Conservation (phyloP, 2,888 invertebrate genomes). For the Agrochola circellaris region DNA sequence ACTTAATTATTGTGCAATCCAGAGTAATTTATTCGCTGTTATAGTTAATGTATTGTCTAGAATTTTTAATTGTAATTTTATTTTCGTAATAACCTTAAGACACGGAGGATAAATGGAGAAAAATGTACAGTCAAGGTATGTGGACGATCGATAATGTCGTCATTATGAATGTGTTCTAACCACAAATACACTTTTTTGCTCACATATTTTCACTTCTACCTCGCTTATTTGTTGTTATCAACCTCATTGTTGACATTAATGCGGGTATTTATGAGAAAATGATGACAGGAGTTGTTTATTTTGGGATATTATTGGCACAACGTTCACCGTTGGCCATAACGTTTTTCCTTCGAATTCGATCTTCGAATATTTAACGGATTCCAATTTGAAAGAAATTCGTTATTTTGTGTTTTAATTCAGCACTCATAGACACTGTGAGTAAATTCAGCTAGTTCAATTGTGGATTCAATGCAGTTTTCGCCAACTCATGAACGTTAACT, state of each 20-base stretch:
- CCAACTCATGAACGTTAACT: constrained; percentile 19
- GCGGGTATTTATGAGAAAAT: constrained; percentile 45
- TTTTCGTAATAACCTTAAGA: constrained; percentile 51
- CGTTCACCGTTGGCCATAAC: constrained; percentile 83
- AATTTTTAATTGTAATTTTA: constrained; percentile 70
- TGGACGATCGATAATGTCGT: constrained; percentile 88
- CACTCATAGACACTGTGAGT: constrained; percentile 29
- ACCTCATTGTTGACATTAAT: constrained; percentile 34
- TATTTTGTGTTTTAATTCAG: constrained; percentile 59
- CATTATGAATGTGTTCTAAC: constrained; percentile 78
- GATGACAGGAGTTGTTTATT: constrained; percentile 50
- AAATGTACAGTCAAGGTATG: constrained; percentile 86
- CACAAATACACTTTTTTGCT: constrained; percentile 70
- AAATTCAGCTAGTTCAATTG: constrained; percentile 12
- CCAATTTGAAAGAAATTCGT: constrained; percentile 79
- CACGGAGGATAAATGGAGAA: constrained; percentile 79
- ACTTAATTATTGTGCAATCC: constrained; percentile 79
- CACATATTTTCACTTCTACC: constrained; percentile 54
- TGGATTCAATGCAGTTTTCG: constrained; percentile 30
- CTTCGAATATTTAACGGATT: constrained; percentile 90
- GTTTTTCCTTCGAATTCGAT: constrained; percentile 89
- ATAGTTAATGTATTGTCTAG: constrained; percentile 67
- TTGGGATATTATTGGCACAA: constrained; percentile 56
- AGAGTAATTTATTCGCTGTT: constrained; percentile 68
- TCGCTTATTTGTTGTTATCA: constrained; percentile 40